These are phyloP conservation scores for Sebastes kiyomatsui DNA, from an alignment of 2,797 vertebrate genomes.

Conservation along the genomic window DNA sequence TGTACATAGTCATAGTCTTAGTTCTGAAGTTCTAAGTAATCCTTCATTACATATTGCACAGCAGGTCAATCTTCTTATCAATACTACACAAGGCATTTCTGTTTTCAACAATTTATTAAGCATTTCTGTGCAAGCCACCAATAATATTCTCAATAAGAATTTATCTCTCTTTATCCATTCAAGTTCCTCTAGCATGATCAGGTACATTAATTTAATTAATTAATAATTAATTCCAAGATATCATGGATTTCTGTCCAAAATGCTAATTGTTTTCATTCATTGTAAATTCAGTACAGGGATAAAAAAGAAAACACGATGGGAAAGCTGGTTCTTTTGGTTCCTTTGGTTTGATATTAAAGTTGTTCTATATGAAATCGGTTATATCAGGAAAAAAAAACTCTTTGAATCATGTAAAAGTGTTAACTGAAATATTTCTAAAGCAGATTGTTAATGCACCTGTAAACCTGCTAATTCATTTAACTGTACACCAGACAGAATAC, in stretches of 20 bases:
- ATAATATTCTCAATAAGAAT: background rate
- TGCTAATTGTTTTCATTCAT: background rate
- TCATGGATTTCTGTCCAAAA: background rate
- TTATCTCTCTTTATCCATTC: background rate
- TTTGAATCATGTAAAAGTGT: background rate
- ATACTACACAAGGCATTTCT: background rate
- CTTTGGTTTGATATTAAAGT: background rate
- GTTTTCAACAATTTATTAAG: background rate
- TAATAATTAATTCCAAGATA: background rate
- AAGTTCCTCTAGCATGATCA: background rate
- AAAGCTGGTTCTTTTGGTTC: background rate
- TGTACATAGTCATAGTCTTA: background rate
- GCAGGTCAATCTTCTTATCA: background rate
- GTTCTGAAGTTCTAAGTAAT: background rate
- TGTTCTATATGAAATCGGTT: background rate
- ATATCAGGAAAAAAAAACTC: background rate
- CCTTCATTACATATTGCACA: background rate
- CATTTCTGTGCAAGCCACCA: background rate
- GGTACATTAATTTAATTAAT: background rate
- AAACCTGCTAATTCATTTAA: constrained; percentile 9
- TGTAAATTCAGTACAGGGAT: background rate
- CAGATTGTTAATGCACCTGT: background rate
- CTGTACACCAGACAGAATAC: background rate
- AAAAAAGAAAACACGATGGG: background rate
- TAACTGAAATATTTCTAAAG: background rate